Percentiles rank a stretch among this genome's conserved stretches.
phyloP scores from a whole-genome alignment of 2,888 invertebrate genomes.

The Thyatira batis region DNA sequence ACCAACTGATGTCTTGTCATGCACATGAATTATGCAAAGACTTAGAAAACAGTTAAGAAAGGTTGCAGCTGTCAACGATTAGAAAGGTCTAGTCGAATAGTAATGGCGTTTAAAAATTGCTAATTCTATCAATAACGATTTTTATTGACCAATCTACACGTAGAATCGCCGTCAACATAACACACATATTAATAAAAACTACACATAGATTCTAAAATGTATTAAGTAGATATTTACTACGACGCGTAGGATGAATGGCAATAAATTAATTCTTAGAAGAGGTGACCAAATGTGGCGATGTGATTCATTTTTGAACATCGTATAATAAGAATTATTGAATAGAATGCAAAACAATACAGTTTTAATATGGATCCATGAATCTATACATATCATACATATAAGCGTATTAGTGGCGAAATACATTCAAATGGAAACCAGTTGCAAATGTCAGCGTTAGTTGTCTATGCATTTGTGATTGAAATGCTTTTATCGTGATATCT shows the following conservation, averaged over 20 bases:
- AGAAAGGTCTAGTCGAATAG: slow-evolving; percentile 12
- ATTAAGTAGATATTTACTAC: slow-evolving; percentile 50
- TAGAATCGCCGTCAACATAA: too few species aligned
- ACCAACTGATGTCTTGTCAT: slow-evolving; percentile 39
- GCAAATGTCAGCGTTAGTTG: slow-evolving; percentile 50
- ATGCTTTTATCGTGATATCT: slow-evolving; percentile 46
- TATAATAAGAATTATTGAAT: slow-evolving; percentile 33
- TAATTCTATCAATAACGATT: not conserved
- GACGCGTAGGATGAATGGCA: slow-evolving; percentile 55
- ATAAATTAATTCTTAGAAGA: slow-evolving; percentile 55
- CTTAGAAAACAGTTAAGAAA: slow-evolving; percentile 23
- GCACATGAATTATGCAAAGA: slow-evolving; percentile 44
- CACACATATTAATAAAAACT: not conserved
- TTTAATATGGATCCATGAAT: slow-evolving; percentile 37
- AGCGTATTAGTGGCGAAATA: slow-evolving; percentile 46
- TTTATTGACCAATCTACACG: not conserved
- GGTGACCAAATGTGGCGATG: slow-evolving; percentile 52
- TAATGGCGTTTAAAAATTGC: not conserved
- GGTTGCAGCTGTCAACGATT: slow-evolving; percentile 32
- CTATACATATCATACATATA: slow-evolving; percentile 23
- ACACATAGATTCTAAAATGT: too few species aligned
- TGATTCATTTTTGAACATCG: slow-evolving; percentile 56
- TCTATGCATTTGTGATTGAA: slow-evolving; percentile 48
- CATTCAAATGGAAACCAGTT: slow-evolving; percentile 53
- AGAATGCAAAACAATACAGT: slow-evolving; percentile 27